Evolutionary conservation across 1,140 invertebrate species (phyloP).

Genomic region (Drosophila simulans): DNA sequence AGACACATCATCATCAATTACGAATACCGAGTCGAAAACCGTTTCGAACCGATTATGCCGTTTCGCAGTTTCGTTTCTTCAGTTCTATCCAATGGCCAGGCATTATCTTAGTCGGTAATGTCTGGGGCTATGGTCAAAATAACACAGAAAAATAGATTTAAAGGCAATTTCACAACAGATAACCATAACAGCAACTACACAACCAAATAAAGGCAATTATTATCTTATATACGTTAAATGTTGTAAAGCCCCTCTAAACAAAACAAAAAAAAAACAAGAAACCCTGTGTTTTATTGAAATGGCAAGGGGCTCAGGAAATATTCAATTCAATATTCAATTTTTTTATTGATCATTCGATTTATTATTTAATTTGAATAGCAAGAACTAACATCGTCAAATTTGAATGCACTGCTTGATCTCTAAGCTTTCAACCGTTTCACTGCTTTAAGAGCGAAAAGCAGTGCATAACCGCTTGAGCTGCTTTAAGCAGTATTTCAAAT

Average conservation of each 20-base stretch:
- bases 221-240: constrained; percentile 74
- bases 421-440: not conserved
- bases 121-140: constrained; percentile 6
- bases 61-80: constrained; percentile 36
- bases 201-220: constrained; percentile 43
- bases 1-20: constrained; percentile 80
- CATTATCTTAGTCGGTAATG: constrained; percentile 4
- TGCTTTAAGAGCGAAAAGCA: not conserved
- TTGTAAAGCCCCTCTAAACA: constrained; percentile 80
- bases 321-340: not conserved
- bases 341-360: too few relatives aligned
- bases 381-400: not conserved
- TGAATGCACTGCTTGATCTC: not conserved
- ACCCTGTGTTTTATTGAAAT: constrained; percentile 11
- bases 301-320: not conserved
- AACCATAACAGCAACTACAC: constrained; percentile 57
- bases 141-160: constrained; percentile 25
- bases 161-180: constrained; percentile 46
- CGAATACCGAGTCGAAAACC: constrained; percentile 42
- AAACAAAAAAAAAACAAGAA: constrained; percentile 7
- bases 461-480: not conserved
- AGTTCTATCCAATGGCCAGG: constrained; percentile 8
- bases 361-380: too few relatives aligned
- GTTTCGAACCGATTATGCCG: constrained; percentile 44
- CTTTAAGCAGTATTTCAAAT: not conserved